phyloP scores from a whole-genome alignment of 2,888 invertebrate genomes.

The Diarsia mendica region DNA sequence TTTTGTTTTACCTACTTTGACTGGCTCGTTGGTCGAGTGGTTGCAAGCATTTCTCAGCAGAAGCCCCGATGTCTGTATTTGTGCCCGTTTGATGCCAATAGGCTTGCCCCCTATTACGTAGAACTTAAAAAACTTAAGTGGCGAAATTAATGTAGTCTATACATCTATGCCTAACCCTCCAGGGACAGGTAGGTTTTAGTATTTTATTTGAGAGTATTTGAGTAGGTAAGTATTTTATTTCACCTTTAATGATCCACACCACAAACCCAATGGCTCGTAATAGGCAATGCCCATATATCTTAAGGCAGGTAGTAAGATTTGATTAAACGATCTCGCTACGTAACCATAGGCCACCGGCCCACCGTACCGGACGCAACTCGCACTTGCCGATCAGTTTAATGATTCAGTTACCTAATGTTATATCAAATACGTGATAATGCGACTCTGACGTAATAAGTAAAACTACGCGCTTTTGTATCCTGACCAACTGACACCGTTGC shows the following conservation, averaged over 20 bases:
- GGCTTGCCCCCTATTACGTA: too few relatives aligned
- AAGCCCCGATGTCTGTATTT: too few relatives aligned
- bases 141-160: too few relatives aligned
- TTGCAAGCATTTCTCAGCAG: too few relatives aligned
- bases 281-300: conserved; percentile 7
- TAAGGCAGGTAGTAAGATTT: conserved; percentile 47
- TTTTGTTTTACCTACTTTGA: not conserved
- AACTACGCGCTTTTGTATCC: conserved; percentile 55
- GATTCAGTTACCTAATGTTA: conserved; percentile 61
- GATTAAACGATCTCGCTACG: conserved; percentile 36
- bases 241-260: not conserved
- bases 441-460: conserved; percentile 55
- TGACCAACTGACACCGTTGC: conserved; percentile 62
- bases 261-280: not conserved
- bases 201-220: too few relatives aligned
- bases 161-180: too few relatives aligned
- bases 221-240: conserved; percentile 12
- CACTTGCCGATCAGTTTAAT: conserved; percentile 58
- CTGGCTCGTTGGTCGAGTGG: too few relatives aligned
- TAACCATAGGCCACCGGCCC: conserved; percentile 57
- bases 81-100: too few relatives aligned
- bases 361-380: conserved; percentile 65
- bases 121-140: too few relatives aligned
- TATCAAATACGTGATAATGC: conserved; percentile 46
- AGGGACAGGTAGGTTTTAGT: too few relatives aligned